A percentile compares a stretch with the other conserved stretches of the same genome.
Evolutionary conservation across 2,888 invertebrate species (phyloP).

Genomic region (Mayetiola destructor): DNA sequence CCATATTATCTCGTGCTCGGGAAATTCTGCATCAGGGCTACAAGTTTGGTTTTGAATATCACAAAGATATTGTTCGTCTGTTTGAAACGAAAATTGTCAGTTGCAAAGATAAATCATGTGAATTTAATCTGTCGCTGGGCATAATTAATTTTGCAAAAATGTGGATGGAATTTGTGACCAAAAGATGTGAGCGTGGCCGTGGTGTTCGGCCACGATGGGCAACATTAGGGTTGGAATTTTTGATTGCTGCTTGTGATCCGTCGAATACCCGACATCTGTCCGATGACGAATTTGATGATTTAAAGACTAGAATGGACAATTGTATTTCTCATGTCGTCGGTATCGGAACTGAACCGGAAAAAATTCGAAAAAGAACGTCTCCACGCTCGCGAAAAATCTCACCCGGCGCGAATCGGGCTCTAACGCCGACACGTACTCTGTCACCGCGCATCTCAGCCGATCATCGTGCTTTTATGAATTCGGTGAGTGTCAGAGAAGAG

Average conservation of each 20-base stretch:
- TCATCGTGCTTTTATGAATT: conserved; percentile 31
- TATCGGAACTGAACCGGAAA: conserved; percentile 38
- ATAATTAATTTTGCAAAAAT: conserved; percentile 57
- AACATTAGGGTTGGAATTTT: conserved; percentile 73
- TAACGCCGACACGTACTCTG: conserved; percentile 35
- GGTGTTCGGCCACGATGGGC: conserved; percentile 79
- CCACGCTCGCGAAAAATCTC: conserved; percentile 34
- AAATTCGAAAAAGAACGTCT: conserved; percentile 29
- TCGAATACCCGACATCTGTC: conserved; percentile 61
- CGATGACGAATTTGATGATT: conserved; percentile 61
- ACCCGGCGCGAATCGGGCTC: conserved; percentile 31
- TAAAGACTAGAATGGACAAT: conserved; percentile 66
- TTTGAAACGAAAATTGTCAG: conserved; percentile 36
- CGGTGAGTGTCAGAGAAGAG: conserved; percentile 34
- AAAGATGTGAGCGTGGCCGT: conserved; percentile 68
- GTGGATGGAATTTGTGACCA: conserved; percentile 82
- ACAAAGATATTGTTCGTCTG: conserved; percentile 41
- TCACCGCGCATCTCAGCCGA: conserved; percentile 32
- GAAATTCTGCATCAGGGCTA: conserved; percentile 76
- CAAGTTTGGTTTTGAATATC: conserved; percentile 72
- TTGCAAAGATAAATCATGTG: conserved; percentile 30
- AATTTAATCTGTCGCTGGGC: conserved; percentile 40
- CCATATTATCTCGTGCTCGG: conserved; percentile 48
- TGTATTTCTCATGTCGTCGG: conserved; percentile 80
- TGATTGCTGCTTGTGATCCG: conserved; percentile 73